Evolutionary conservation across 2,113 vertebrate species (phyloP), one percentile per base, ranked within the genome.

Genomic region (Harpagus bidentatus): DNA sequence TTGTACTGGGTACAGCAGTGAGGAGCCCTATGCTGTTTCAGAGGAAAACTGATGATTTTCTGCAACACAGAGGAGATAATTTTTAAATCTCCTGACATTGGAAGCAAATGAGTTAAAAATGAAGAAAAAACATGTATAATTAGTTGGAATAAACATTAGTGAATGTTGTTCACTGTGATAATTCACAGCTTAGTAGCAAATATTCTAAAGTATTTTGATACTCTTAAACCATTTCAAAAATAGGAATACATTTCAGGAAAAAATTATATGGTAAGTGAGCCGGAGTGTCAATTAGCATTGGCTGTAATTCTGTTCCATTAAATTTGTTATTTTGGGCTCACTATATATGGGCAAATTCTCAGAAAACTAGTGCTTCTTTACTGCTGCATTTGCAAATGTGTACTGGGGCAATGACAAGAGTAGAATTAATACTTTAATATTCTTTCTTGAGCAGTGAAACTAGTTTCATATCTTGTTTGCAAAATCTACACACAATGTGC

Each of bases 381-480:
- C 76, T 67, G 65, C 71, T 90, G 47, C 87, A 94, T 86, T 93
- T 93, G 73, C 81, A 97, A 94, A 93, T 81, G 66, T 70, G 58
- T 74, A 58, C 67, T 83, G 58, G 84, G 55, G 65, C 53, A 76
- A 72, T 70, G 83, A 85, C 70, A 97, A 88, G 38, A 31, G 50
- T 45, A 92, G 91, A 96, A 98, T 97, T 96, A 96, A 96, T 97
- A 96, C 66, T 94, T 97, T 94, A 97, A 96, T 96, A 93, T 78
- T 65, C 84, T 96, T 95, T 74, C 92, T 67, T 52, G 31, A 94
- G 70, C 50, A 84, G 31, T 32, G 53, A 90, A 71, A 92, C 45
- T 28, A 78, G 81, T 82, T 97, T 95, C 58, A n/a, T 55, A 93
- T 88, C 55, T 92, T 50, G 16, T 86, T 97, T 96, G 71, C 42